phyloP scores from a whole-genome alignment of 2,888 invertebrate species.

The Balanococcus diminutus region DNA sequence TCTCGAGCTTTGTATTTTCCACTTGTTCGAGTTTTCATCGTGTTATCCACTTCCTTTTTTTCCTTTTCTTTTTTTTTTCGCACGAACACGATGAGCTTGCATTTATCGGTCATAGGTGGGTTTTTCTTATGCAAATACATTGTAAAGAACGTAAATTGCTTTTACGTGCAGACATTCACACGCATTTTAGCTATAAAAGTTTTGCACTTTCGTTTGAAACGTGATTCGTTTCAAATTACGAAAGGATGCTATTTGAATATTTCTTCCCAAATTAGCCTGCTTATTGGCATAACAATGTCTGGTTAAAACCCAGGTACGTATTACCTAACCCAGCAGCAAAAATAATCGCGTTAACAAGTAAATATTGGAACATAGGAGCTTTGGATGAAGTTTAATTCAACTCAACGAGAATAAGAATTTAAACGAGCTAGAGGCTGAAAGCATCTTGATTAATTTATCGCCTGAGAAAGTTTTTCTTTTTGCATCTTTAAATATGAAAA shows the following conservation, averaged over 20 bases:
- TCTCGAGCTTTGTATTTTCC: not conserved
- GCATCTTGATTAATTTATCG: not conserved
- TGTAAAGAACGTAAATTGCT: not conserved
- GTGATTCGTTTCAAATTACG: not conserved
- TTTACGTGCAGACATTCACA: not conserved
- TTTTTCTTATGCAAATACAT: not conserved
- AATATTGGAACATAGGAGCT: not conserved
- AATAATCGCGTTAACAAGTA: not conserved
- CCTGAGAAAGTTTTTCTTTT: not conserved
- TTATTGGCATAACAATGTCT: not conserved
- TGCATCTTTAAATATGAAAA: not conserved
- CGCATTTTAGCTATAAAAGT: not conserved
- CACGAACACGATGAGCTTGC: not conserved
- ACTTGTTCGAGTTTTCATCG: not conserved
- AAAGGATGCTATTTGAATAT: not conserved
- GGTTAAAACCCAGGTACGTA: not conserved
- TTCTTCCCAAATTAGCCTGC: not conserved
- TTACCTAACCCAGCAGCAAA: not conserved
- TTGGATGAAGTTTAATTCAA: not conserved
- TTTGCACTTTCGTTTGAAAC: not conserved
- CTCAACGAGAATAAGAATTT: not conserved
- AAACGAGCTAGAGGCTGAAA: not conserved
- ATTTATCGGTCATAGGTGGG: not conserved
- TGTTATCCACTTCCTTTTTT: not conserved
- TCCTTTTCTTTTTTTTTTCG: not conserved